phyloP scores from a whole-genome alignment of 2,797 vertebrate species.

The Falco concolor region DNA sequence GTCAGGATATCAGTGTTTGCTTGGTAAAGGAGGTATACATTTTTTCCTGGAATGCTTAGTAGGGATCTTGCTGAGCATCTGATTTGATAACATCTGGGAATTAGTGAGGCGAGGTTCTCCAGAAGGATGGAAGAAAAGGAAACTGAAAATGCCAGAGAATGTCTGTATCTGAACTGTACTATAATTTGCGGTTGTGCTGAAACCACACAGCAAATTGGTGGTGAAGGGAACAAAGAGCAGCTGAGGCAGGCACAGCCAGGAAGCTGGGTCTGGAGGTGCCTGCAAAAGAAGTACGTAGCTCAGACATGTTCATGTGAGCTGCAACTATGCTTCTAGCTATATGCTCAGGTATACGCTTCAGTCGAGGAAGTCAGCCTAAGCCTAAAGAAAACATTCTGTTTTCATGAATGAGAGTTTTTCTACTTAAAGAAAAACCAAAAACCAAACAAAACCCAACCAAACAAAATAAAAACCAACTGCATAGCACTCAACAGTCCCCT shows the following conservation, averaged over 20 bases:
- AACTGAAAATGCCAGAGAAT: neutral
- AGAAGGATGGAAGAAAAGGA: neutral
- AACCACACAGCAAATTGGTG: neutral
- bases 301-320: neutral
- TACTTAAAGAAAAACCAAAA: neutral
- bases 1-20: neutral
- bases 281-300: neutral
- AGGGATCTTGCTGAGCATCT: neutral
- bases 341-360: neutral
- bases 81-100: neutral
- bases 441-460: neutral
- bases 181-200: neutral
- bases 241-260: neutral
- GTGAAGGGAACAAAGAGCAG: neutral
- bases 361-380: neutral
- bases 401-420: neutral
- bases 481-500: neutral
- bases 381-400: neutral
- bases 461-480: neutral
- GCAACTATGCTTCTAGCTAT: neutral
- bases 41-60: neutral
- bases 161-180: neutral
- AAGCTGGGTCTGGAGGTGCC: neutral
- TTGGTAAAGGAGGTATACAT: neutral
- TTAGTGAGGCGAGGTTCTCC: neutral